Evolutionary conservation across 2,113 vertebrate species (phyloP).

Genomic region (Corythornis cristatus): DNA sequence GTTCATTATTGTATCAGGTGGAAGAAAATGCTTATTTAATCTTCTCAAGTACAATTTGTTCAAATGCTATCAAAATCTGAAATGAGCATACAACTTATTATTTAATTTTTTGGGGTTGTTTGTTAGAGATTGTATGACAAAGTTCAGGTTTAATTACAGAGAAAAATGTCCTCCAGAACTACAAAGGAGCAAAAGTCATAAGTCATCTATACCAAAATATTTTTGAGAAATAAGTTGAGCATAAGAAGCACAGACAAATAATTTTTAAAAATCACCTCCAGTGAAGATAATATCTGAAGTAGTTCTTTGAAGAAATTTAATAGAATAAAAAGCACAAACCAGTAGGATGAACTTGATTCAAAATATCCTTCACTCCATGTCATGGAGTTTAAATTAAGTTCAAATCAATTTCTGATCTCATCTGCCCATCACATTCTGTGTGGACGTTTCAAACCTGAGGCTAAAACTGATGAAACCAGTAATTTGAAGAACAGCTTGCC

Average conservation of each 20-base stretch:
- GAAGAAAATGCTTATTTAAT: slow-evolving; percentile 17
- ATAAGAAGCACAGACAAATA: not conserved
- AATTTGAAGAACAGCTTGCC: not conserved
- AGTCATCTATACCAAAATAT: not conserved
- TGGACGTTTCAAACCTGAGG: not conserved
- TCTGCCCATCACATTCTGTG: not conserved
- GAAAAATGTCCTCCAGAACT: not conserved
- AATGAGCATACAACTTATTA: not conserved
- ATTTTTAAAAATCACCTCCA: not conserved
- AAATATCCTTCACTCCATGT: not conserved
- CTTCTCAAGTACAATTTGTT: not conserved
- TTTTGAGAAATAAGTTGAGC: not conserved
- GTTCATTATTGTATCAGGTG: not conserved
- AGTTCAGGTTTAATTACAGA: not conserved
- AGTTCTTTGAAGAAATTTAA: not conserved
- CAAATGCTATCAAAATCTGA: not conserved
- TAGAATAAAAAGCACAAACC: not conserved
- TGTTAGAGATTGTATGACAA: not conserved
- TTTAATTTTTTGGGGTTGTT: not conserved
- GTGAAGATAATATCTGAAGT: not conserved
- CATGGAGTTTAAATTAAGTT: not conserved
- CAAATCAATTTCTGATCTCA: slow-evolving; percentile 10
- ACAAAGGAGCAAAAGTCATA: not conserved
- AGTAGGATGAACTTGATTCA: not conserved
- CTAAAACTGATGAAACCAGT: slow-evolving; percentile 5